These are phyloP conservation scores for Agonopterix heracliana DNA, from an alignment of 2,888 invertebrate genomes.

Conservation along the genomic window DNA sequence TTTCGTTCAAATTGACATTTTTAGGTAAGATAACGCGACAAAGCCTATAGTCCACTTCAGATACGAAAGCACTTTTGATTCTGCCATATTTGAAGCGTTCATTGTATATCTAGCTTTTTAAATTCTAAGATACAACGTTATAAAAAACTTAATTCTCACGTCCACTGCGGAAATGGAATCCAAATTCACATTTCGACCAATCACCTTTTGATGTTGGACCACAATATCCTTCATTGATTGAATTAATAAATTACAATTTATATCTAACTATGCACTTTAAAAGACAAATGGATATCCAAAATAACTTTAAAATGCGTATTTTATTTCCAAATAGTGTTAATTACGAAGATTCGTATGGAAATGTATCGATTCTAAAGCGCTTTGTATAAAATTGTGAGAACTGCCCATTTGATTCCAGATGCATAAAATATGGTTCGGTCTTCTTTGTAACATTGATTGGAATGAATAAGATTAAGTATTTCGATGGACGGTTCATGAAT, in stretches of 20 bases:
- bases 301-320: no score
- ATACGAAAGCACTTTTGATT: no score
- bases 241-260: background rate
- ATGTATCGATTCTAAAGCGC: conserved; percentile 11
- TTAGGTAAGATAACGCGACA: no score
- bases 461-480: background rate
- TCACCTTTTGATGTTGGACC: background rate
- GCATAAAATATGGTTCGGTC: conserved; percentile 1
- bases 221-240: background rate
- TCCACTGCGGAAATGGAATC: no score
- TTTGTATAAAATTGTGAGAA: conserved; percentile 2
- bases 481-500: background rate
- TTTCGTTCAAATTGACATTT: no score
- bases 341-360: conserved; percentile 15
- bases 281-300: no score
- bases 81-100: no score
- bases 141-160: no score
- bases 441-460: conserved; percentile 1
- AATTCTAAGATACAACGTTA: no score
- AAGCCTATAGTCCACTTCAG: no score
- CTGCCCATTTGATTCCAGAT: background rate
- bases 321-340: conserved; percentile 13
- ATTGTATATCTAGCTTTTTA: no score
- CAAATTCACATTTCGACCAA: background rate
- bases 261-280: background rate